Evolutionary conservation across 2,113 vertebrate species (phyloP).

Genomic region (Ariopsis seemanni): DNA sequence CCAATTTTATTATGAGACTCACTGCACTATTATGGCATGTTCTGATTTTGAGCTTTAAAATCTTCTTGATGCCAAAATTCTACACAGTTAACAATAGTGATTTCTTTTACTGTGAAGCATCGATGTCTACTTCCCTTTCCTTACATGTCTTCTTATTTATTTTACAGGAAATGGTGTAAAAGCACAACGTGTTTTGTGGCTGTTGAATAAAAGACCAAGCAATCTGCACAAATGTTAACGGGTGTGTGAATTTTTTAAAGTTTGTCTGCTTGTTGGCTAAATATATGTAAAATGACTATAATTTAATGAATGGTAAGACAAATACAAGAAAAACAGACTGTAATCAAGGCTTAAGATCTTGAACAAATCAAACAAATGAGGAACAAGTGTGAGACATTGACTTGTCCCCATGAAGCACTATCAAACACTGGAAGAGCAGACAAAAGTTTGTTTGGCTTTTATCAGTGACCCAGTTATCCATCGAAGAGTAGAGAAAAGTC

Average conservation of each 20-base stretch:
- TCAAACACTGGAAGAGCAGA: not conserved
- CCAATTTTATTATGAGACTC: not conserved
- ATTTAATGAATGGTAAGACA: too few relatives aligned
- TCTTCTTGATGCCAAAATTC: not conserved
- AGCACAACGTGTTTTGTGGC: not conserved
- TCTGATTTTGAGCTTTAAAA: not conserved
- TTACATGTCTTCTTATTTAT: slow-evolving; percentile 24
- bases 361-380: not conserved
- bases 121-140: slow-evolving; percentile 24
- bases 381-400: not conserved
- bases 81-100: not conserved
- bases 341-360: not conserved
- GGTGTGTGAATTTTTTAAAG: not conserved
- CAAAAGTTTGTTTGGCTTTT: slow-evolving; percentile 1
- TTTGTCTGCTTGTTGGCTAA: not conserved
- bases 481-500: not conserved
- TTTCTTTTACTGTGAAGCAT: not conserved
- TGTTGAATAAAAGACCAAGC: slow-evolving; percentile 10
- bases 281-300: too few relatives aligned
- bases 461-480: not conserved
- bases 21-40: not conserved
- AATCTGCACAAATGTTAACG: slow-evolving; percentile 6
- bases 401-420: not conserved
- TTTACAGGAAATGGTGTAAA: slow-evolving; percentile 38
- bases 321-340: too few relatives aligned